Base-by-base conservation (phyloP, 2,113 vertebrate genomes). In the Epinephelus fuscoguttatus region DNA sequence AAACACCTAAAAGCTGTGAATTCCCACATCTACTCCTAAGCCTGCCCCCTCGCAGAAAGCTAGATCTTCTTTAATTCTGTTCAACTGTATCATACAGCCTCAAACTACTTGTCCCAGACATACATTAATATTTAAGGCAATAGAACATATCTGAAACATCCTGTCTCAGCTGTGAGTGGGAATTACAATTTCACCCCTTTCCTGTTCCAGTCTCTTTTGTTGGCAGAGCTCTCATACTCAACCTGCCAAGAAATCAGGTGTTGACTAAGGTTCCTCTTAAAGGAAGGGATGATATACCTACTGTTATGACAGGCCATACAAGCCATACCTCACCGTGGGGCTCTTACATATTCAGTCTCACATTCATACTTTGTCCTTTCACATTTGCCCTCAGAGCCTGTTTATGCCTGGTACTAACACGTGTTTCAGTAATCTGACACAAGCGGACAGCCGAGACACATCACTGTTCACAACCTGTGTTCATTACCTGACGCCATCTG, bases 121-220 rank as follows among this genome's bases (percentile, higher is more conserved):
- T 56, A 63, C 56, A 82, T 83, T 88, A 76, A 61, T 37, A 75
- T 78, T 78, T 62, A 86, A 80, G 66, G 68, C 50, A 62, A 49
- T 13, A 61, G 37, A 62, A 80, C 10, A 70, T 66, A 63, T 84
- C 21, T 47, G 45, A 68, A 50, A 75, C 55, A 61, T 71, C 40
- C 45, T 21, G 37, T 74, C 68, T 78, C 67, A 68, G 70, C 47
- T 23, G 11, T 52, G 69, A 70, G 64, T 13, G 50, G 45, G 67
- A 75, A 80, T 86, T 52, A 68, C 21, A 72, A 37, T 75, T 72
- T 60, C 47, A 61, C 37, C 4, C n/a, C 25, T 18, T 70, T 76
- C 72, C 33, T 82, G 21, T 84, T 70, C 25, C 17, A 30, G 12
- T 57, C 37, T 85, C 23, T 57, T 84, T 62, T 82, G 25, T 81